Percentiles rank a stretch among this genome's conserved stretches.
phyloP scores from a whole-genome alignment of 2,888 invertebrate genomes.

The Thereva unica region DNA sequence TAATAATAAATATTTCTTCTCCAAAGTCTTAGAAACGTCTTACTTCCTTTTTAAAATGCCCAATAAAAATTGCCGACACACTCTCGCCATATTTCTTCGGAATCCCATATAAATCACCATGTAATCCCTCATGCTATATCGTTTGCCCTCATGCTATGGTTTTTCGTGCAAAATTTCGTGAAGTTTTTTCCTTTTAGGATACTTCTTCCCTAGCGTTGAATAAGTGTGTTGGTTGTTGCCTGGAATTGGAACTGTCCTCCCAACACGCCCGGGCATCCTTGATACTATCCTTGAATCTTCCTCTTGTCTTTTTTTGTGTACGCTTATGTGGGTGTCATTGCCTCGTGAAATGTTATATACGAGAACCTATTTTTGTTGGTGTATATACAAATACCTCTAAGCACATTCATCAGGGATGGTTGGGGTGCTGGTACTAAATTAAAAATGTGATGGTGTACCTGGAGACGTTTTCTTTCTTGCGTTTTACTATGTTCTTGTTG shows the following conservation, averaged over 20 bases:
- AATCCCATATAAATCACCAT: conserved; percentile 60
- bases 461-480: neutral
- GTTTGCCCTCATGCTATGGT: conserved; percentile 48
- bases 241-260: conserved; percentile 7
- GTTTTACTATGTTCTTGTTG: neutral
- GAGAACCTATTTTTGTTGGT: neutral
- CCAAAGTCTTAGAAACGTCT: conserved; percentile 50
- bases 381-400: conserved; percentile 2
- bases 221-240: conserved; percentile 5
- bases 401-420: conserved; percentile 8
- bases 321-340: conserved; percentile 17
- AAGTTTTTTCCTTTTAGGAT: conserved; percentile 27
- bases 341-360: conserved; percentile 2
- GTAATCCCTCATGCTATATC: conserved; percentile 59
- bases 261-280: conserved; percentile 17
- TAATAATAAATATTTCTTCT: conserved; percentile 46
- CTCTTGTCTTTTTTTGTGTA: conserved; percentile 8
- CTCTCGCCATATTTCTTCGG: conserved; percentile 60
- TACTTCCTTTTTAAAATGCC: conserved; percentile 59
- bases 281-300: conserved; percentile 20
- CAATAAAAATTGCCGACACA: conserved; percentile 61
- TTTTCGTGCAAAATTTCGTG: conserved; percentile 45
- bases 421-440: conserved; percentile 20
- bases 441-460: conserved; percentile 26
- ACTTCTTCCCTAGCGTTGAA: neutral